These are phyloP conservation scores for Smutsia temminckii DNA, from an alignment of 2,797 vertebrate genomes.

Conservation along the genomic window DNA sequence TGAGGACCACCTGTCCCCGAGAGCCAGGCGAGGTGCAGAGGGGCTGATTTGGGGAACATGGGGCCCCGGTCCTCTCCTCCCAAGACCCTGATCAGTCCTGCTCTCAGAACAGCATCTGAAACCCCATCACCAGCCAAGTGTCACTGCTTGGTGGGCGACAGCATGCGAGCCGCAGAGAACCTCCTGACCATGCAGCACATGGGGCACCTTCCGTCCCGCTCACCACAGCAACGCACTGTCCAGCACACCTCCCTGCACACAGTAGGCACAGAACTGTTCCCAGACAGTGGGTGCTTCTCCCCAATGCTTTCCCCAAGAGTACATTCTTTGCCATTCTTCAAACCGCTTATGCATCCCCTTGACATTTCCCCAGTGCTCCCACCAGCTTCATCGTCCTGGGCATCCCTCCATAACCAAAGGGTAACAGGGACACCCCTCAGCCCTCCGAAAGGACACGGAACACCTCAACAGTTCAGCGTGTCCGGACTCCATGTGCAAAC, in stretches of 20 bases:
- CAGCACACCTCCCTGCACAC: background rate
- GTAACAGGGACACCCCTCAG: background rate
- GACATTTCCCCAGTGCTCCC: background rate
- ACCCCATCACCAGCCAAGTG: background rate
- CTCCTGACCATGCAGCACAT: background rate
- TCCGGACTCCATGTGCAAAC: no score
- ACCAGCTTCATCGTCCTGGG: background rate
- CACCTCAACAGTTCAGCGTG: background rate
- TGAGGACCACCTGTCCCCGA: no score
- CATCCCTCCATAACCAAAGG: background rate
- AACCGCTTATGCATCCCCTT: background rate
- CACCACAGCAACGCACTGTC: background rate
- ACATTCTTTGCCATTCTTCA: background rate
- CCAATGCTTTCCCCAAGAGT: background rate
- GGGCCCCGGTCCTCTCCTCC: background rate
- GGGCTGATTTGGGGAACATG: background rate
- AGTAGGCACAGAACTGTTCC: background rate
- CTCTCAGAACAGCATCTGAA: background rate
- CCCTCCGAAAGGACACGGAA: background rate
- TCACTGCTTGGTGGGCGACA: background rate
- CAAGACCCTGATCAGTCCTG: background rate
- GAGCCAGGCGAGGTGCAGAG: no score
- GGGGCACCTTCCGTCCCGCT: accelerated
- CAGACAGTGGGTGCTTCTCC: background rate
- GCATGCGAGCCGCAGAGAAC: accelerated